Evolutionary conservation across 2,888 invertebrate species (phyloP).

Genomic region (Eristalis pertinax): DNA sequence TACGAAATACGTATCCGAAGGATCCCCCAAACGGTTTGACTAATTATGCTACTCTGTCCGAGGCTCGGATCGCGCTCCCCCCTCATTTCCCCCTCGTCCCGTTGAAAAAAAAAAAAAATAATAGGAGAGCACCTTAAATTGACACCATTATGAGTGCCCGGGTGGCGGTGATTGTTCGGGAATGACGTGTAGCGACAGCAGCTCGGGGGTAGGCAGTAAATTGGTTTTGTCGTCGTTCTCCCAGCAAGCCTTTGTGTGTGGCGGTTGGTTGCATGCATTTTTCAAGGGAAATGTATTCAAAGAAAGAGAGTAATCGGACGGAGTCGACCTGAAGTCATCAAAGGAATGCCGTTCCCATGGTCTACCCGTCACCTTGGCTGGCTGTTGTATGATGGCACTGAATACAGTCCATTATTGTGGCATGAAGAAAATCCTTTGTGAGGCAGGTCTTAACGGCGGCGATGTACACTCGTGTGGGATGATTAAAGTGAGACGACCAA

Average conservation of each 20-base stretch:
- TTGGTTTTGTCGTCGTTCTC: constrained; percentile 56
- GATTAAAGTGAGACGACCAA: not conserved
- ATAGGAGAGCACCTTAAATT: constrained; percentile 42
- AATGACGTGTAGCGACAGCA: constrained; percentile 23
- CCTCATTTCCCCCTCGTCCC: no score
- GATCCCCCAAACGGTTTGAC: no score
- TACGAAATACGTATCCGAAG: no score
- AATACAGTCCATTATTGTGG: constrained; percentile 50
- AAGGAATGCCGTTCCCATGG: constrained; percentile 20
- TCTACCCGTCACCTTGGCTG: no score
- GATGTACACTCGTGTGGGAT: not conserved
- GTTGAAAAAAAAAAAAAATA: no score
- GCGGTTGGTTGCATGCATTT: not conserved
- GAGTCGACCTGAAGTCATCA: constrained; percentile 57
- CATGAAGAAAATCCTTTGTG: constrained; percentile 45
- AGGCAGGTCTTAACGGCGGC: constrained; percentile 31
- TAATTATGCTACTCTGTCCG: constrained; percentile 42
- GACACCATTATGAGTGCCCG: constrained; percentile 50
- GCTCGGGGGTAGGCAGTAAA: constrained; percentile 52
- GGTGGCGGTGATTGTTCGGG: constrained; percentile 10
- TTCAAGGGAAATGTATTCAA: constrained; percentile 43
- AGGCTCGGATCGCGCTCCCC: no score
- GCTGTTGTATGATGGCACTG: no score
- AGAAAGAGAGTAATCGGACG: constrained; percentile 47
- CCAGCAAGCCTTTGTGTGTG: constrained; percentile 4